A percentile compares a stretch with the other conserved stretches of the same genome.
Evolutionary conservation across 2,113 vertebrate species (phyloP).

Genomic region (Eclectus roratus): DNA sequence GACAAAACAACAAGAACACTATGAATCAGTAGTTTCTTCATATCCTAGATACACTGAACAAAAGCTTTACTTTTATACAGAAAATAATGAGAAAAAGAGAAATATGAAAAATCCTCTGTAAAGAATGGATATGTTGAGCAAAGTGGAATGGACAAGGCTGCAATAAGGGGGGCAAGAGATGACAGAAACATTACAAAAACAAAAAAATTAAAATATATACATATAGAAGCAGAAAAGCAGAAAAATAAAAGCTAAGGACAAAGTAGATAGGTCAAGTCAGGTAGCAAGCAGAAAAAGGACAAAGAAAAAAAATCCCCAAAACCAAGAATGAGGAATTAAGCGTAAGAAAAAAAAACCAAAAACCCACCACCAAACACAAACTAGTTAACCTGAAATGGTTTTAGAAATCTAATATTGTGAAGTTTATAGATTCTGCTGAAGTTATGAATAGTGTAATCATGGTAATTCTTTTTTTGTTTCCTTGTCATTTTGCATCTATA

Average conservation of each 20-base stretch:
- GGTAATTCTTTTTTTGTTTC: not conserved
- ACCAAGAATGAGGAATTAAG: not conserved
- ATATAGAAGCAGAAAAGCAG: not conserved
- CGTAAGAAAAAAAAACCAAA: not conserved
- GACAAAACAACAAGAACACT: not conserved
- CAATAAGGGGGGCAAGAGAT: not conserved
- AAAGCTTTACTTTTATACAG: not conserved
- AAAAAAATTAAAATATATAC: not conserved
- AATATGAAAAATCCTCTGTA: not conserved
- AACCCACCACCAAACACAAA: not conserved
- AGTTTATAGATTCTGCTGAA: not conserved
- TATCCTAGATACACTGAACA: not conserved
- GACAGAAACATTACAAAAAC: not conserved
- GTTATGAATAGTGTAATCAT: not conserved
- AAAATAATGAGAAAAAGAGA: not conserved
- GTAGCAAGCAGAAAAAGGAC: not conserved
- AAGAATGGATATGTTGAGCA: not conserved
- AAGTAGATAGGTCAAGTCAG: not conserved
- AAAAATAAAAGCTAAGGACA: not conserved
- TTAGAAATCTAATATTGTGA: not conserved
- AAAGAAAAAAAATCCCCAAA: not conserved
- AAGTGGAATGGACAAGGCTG: not conserved
- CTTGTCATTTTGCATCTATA: not conserved
- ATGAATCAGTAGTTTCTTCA: not conserved
- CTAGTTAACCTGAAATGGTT: not conserved